Evolutionary conservation across 1,140 invertebrate species (phyloP), one percentile per base, ranked within the genome.

Genomic region (Dolichoris vasculosae): DNA sequence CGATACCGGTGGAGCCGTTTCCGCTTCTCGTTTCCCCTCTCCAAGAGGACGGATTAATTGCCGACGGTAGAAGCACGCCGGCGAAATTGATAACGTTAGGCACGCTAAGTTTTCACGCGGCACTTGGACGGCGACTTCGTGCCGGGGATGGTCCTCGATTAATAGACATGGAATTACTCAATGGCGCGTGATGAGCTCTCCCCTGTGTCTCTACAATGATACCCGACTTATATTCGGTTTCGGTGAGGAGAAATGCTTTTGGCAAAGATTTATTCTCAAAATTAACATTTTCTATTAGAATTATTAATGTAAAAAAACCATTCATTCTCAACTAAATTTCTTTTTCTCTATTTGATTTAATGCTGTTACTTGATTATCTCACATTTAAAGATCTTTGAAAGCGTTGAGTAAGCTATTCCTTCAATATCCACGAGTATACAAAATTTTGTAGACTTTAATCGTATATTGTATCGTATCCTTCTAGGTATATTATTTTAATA

Each of bases 61-160:
- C 90, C 88, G 35, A 2, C 64, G 13, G 55, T 17, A 9, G 55
- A 89, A 85, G 89, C 88, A 88, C 88, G 88, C 75, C 89, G 89
- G 89, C 88, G 91, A 92, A 92, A 92, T 92, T 93, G 91, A 92
- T 92, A 93, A 92, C 90, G 90, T 40, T 38, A 73, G 35, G n/a
- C 64, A 46, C 48, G 64, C 77, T 46, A 73, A 73, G 83, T 73
- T 80, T 80, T 85, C 63, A 40, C 82, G 63, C 77, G 48, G 6
- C 76, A 32, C 48, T 51, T 73, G 20, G 30, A 32, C 59, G 35
- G 9, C 59, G 59, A 43, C n/a, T 40, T 30, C 26, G 51, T 38
- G 51, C 35, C 40, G 55, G 23, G 9, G 23, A 3, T 13, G 55
- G 9, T 13, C 2, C 55, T 59, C 55, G 79, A 67, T 46, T 15